Evolutionary conservation across 2,113 vertebrate species (phyloP).

Genomic region (Gracilinanus agilis): DNA sequence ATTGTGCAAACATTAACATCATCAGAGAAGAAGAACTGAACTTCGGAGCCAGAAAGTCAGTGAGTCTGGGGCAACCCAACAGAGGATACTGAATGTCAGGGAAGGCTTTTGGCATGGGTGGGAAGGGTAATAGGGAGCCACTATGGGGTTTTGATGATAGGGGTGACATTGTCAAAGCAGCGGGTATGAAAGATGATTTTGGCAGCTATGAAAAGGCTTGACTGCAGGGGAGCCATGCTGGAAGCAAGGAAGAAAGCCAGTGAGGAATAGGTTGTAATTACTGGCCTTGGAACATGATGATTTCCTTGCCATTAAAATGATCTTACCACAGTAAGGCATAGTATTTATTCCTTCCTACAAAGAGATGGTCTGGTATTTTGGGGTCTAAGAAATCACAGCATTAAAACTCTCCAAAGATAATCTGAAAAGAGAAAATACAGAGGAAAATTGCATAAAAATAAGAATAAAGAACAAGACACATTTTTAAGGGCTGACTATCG

Average conservation of each 20-base stretch:
- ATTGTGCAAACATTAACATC: background rate
- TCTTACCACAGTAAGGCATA: conserved; percentile 49
- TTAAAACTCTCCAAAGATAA: conserved; percentile 13
- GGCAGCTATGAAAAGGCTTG: conserved; percentile 8
- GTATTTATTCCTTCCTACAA: conserved; percentile 31
- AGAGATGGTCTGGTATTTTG: conserved; percentile 46
- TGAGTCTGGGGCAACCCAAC: background rate
- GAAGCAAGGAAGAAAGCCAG: background rate
- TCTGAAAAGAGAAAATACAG: background rate
- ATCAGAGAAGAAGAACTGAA: background rate
- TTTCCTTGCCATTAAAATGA: conserved; percentile 55
- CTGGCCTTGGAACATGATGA: conserved; percentile 50
- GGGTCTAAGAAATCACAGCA: conserved; percentile 41
- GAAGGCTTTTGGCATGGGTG: fast-evolving
- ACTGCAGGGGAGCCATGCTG: conserved; percentile 31
- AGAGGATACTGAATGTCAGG: background rate
- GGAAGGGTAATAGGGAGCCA: background rate
- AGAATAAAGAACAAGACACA: background rate
- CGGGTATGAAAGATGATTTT: conserved; percentile 9
- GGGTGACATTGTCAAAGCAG: conserved; percentile 32
- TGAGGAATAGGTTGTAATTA: conserved; percentile 49
- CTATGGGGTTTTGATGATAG: background rate
- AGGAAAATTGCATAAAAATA: background rate
- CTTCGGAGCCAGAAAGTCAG: background rate
- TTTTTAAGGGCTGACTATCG: background rate